Base-by-base conservation (phyloP, 1,140 invertebrate species). In the Arctopsyche grandis region DNA sequence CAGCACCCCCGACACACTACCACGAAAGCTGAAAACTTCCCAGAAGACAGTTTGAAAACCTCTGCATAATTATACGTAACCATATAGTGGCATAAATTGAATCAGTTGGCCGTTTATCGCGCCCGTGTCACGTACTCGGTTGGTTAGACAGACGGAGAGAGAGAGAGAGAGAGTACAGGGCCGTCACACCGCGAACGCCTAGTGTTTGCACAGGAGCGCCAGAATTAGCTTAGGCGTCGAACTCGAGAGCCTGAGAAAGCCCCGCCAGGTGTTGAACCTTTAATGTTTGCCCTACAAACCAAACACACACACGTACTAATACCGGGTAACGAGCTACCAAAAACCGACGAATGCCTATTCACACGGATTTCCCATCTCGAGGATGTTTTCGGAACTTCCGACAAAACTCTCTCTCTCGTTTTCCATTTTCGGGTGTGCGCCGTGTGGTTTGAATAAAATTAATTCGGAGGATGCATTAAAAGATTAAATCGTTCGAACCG, bases 241-340 rank as follows among this genome's bases (percentile, higher is more conserved):
- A 69, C 46, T 22, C 43, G 12, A 79, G 74, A 38, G 79, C 69
- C 75, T 80, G 63, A 80, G 79, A 80, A 80, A 80, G 52, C 52
- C 79, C 43, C 79, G 60, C 74, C 79, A 80, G 79, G 79, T 80
- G 79, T 80, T 73, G 79, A 80, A 80, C 70, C 74, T 80, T 80
- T 75, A 80, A 80, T 80, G 79, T 80, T 80, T 77, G 79, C 79
- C 22, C 71, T 1, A 46, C 71, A 26, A 52, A 46, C 9, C 48
- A 74, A 38, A 26, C 21, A 48, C 19, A 26, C 71, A 56, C 48
- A 56, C 52, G 22, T 38, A 75, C 14, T 26, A n/a, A 52, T 48
- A 22, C 16, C 14, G 19, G 14, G 56, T 60, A 60, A 56, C 14
- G 52, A 56, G 21, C 56, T 16, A 60, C 56, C 48, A 19, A 52